Conservation (phyloP, 2,113 vertebrate species). For the Zeus faber region DNA sequence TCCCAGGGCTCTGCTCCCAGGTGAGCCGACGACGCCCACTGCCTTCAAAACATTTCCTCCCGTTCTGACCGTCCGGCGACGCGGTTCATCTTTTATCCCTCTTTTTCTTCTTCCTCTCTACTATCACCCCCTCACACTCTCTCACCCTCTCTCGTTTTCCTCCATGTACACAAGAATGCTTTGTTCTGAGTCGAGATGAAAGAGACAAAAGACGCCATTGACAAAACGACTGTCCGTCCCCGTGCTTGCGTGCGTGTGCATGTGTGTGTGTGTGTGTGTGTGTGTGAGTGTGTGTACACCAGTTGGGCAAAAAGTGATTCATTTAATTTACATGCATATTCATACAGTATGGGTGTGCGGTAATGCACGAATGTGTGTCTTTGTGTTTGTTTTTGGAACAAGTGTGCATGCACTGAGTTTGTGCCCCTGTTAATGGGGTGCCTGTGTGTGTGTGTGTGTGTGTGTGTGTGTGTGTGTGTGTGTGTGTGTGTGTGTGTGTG, state of each 20-base stretch:
- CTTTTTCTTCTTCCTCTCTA: slow-evolving; percentile 13
- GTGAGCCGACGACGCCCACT: too few species aligned
- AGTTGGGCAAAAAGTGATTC: too few species aligned
- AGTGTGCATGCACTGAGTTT: slow-evolving; percentile 8
- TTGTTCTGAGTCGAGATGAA: slow-evolving; percentile 72
- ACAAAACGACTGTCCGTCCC: slow-evolving; percentile 61
- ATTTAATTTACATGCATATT: too few species aligned
- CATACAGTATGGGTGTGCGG: slow-evolving; percentile 33
- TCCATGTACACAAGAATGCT: slow-evolving; percentile 72
- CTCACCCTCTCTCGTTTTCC: slow-evolving; percentile 24
- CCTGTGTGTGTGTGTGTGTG: slow-evolving; percentile 2
- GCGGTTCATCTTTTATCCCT: too few species aligned
- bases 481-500: not conserved
- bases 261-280: slow-evolving; percentile 33
- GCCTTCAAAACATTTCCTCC: too few species aligned
- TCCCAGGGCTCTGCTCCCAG: too few species aligned
- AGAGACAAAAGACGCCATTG: slow-evolving; percentile 73
- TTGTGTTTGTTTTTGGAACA: slow-evolving; percentile 5
- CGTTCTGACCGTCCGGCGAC: too few species aligned
- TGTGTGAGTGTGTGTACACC: slow-evolving; percentile 9
- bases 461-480: slow-evolving; percentile 9
- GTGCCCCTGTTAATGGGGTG: slow-evolving; percentile 5
- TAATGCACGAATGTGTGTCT: not conserved
- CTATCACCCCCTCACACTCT: slow-evolving; percentile 5
- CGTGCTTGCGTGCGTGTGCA: slow-evolving; percentile 30